Evolutionary conservation across 2,797 vertebrate genomes (phyloP).

Genomic region (Holocentrus rufus): DNA sequence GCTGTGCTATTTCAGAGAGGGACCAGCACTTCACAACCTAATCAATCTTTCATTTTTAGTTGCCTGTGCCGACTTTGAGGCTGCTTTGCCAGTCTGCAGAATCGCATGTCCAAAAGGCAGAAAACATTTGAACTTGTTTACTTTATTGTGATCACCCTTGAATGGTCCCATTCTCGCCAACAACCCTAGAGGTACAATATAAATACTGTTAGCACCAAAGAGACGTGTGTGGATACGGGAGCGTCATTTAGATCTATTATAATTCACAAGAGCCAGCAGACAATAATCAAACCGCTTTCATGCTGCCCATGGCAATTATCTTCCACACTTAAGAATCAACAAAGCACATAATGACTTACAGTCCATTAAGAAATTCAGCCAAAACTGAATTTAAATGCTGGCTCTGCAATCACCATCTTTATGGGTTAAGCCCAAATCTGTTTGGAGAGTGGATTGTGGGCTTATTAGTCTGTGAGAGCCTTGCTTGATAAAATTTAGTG

Average conservation of each 20-base stretch:
- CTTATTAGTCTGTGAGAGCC: conserved; percentile 33
- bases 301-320: conserved; percentile 92
- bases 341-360: conserved; percentile 94
- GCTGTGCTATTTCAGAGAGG: conserved; percentile 62
- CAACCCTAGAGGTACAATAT: conserved; percentile 34
- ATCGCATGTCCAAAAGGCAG: conserved; percentile 41
- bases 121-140: conserved; percentile 33
- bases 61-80: conserved; percentile 45
- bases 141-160: conserved; percentile 28
- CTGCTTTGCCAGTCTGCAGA: conserved; percentile 33
- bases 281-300: conserved; percentile 92
- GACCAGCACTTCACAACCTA: conserved; percentile 60
- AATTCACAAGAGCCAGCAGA: conserved; percentile 89
- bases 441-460: conserved; percentile 35
- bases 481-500: conserved; percentile 34
- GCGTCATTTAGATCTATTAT: conserved; percentile 90
- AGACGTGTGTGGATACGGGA: conserved; percentile 86
- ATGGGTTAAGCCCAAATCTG: conserved; percentile 59
- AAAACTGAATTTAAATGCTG: conserved; percentile 89
- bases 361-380: conserved; percentile 87
- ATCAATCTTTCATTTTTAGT: conserved; percentile 75
- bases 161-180: conserved; percentile 33
- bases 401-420: conserved; percentile 74
- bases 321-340: conserved; percentile 94
- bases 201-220: conserved; percentile 82